Conservation (phyloP, 2,797 vertebrate genomes). For the Mus spretus region DNA sequence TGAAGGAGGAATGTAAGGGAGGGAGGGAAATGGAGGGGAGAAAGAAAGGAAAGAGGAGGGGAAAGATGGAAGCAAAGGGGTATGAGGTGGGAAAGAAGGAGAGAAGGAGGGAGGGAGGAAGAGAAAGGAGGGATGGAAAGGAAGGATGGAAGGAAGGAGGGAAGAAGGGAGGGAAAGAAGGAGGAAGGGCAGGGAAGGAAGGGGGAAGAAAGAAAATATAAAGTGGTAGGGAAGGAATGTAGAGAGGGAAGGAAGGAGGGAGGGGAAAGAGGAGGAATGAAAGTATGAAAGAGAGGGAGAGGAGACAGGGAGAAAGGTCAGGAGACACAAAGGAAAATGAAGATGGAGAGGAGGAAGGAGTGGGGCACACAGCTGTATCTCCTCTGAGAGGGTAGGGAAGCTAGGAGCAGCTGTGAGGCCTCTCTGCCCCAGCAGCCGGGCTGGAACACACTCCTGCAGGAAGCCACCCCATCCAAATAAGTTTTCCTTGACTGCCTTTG, state of each 20-base stretch:
- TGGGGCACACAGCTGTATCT: accelerated
- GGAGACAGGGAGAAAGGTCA: background rate
- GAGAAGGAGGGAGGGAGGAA: accelerated
- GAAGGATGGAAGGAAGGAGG: too few relatives aligned
- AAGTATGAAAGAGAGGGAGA: background rate
- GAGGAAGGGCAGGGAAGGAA: too few relatives aligned
- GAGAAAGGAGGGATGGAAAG: too few relatives aligned
- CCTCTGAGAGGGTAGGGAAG: background rate
- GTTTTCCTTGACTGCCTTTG: conserved; percentile 73
- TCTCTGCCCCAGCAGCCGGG: accelerated
- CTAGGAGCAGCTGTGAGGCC: background rate
- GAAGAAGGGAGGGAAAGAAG: too few relatives aligned
- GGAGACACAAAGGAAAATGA: accelerated
- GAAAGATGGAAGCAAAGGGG: too few relatives aligned
- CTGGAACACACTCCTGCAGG: background rate
- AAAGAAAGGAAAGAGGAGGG: too few relatives aligned
- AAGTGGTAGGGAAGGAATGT: background rate
- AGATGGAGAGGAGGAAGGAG: background rate
- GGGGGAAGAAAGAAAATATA: too few relatives aligned
- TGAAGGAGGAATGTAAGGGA: too few relatives aligned
- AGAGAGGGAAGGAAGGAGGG: too few relatives aligned
- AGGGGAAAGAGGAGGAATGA: background rate
- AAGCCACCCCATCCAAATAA: conserved; percentile 15
- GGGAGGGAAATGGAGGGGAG: too few relatives aligned
- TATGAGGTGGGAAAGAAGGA: too few relatives aligned